phyloP scores from a whole-genome alignment of 2,888 invertebrate species.

The Drosophila emarginata region DNA sequence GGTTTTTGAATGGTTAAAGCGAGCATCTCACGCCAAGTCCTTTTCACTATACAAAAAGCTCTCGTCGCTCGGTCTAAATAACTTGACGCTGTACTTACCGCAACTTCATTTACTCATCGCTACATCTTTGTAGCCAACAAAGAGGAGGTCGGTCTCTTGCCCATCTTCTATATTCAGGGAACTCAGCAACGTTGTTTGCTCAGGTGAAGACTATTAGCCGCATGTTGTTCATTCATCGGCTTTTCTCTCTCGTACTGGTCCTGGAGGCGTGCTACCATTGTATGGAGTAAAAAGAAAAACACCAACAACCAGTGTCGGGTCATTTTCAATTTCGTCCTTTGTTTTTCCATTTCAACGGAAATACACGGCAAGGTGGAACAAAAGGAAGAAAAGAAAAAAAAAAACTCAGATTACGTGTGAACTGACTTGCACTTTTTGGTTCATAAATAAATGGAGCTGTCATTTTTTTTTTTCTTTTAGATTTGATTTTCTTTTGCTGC shows the following conservation, averaged over 20 bases:
- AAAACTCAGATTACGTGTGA: not conserved
- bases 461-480: not conserved
- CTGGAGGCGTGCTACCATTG: conserved; percentile 17
- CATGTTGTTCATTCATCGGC: conserved; percentile 4
- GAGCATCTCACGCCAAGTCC: not conserved
- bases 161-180: not conserved
- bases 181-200: conserved; percentile 11
- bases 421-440: conserved; percentile 16
- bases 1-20: conserved; percentile 4
- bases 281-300: conserved; percentile 14
- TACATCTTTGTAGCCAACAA: conserved; percentile 5
- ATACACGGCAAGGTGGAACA: not conserved
- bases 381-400: not conserved
- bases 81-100: conserved; percentile 7
- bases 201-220: conserved; percentile 16
- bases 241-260: not conserved
- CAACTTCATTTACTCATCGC: conserved; percentile 18
- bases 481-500: not conserved
- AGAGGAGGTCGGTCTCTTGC: not conserved
- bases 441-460: not conserved
- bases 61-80: conserved; percentile 5
- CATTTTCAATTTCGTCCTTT: conserved; percentile 55
- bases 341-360: conserved; percentile 19
- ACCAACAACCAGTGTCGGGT: conserved; percentile 27
- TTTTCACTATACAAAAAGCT: not conserved